Base-by-base conservation (phyloP, 1,140 invertebrate species). In the Cataglyphis hispanica region DNA sequence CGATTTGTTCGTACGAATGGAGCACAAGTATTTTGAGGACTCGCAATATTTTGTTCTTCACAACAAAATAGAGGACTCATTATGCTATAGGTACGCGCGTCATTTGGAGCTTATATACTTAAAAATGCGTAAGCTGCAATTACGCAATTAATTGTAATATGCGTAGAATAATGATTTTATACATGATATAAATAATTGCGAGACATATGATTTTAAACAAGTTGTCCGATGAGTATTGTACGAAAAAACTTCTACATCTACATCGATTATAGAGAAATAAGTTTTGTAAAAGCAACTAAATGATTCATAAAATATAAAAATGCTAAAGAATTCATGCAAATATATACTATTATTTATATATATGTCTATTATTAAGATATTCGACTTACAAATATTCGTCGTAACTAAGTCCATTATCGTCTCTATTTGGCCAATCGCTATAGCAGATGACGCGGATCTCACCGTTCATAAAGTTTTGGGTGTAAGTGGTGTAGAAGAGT, bases 311-410 rank as follows among this genome's bases (percentile, higher is more conserved):
- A 53, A 34, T 56, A 25, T n/a, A 60, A 25, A 27, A 53, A 13
- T n/a, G 3, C 8, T 67, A 58, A 16, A 86, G 64, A 85, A 69
- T 76, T 76, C 10, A 13, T 31, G 31, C 61, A 22, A 53, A 50
- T 31, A 72, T 22, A 25, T n/a, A n/a, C n/a, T n/a, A n/a, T n/a
- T n/a, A n/a, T n/a, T n/a, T n/a, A 31, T 31, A 50, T 31, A 56
- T 22, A 19, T n/a, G n/a, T 72, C 58, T 16, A 60, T 87, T 84
- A 90, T 77, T 69, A 43, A 60, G 56, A 66, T 67, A 78, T 31
- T 70, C n/a, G 91, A 97, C 97, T 98, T 95, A 98, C 98, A 97
- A 92, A 92, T 97, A 97, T 95, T 98, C 98, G 56, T 96, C 95
- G 75, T 96, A 95, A 66, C 97, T 98, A 87, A 96, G 95, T 43